phyloP scores from a whole-genome alignment of 2,797 vertebrate species.

The Fringilla coelebs region DNA sequence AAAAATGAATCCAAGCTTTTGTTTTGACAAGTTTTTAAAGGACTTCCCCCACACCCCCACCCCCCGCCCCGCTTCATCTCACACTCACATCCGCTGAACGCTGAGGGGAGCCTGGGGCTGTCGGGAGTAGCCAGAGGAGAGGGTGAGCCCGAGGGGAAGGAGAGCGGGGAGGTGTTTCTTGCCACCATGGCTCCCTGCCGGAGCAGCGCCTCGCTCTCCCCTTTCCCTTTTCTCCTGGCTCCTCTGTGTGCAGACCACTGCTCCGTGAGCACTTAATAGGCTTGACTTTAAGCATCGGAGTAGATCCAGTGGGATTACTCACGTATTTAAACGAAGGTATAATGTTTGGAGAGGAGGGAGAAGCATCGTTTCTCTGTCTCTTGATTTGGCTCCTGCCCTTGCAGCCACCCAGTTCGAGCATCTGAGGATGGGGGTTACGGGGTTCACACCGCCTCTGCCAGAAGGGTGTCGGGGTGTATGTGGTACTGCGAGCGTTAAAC shows the following conservation, averaged over 20 bases:
- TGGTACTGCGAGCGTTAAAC: neutral
- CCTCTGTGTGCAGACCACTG: neutral
- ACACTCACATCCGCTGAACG: rapidly evolving
- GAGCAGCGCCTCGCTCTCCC: neutral
- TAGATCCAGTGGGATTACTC: neutral
- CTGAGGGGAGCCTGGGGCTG: neutral
- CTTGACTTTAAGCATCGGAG: neutral
- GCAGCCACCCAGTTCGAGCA: rapidly evolving
- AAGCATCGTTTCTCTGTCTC: rapidly evolving
- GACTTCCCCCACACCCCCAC: rapidly evolving
- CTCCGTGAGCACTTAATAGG: neutral
- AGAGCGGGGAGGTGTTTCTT: neutral
- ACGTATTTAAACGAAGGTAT: neutral
- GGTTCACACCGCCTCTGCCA: neutral
- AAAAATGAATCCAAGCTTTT: neutral
- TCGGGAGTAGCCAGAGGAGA: neutral
- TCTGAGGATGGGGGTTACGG: rapidly evolving
- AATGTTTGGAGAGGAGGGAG: neutral
- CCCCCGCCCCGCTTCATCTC: rapidly evolving
- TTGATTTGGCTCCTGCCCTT: neutral
- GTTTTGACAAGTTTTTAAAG: neutral
- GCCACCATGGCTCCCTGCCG: rapidly evolving
- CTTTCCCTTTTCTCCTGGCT: neutral
- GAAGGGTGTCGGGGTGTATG: rapidly evolving
- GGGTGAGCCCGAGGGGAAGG: neutral